phyloP scores from a whole-genome alignment of 1,140 invertebrate genomes.

The Drosophila seguyi region DNA sequence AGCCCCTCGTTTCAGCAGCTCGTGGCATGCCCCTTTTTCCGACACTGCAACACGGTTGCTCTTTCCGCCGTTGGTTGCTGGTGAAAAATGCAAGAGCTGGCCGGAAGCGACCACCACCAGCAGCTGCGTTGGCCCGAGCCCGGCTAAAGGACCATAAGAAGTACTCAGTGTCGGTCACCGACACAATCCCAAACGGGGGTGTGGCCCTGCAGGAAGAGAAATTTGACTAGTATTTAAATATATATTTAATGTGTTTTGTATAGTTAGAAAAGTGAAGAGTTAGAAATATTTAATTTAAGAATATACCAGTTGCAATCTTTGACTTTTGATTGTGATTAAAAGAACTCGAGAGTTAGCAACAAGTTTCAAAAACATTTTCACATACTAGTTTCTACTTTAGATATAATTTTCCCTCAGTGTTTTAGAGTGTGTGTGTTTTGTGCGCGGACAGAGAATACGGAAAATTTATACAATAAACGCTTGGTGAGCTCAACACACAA shows the following conservation, averaged over 20 bases:
- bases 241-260: background rate
- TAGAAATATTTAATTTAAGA: background rate
- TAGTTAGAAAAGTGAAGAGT: background rate
- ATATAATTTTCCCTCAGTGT: background rate
- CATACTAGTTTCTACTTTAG: too few species aligned
- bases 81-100: conserved; percentile 72
- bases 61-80: conserved; percentile 20
- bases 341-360: too few species aligned
- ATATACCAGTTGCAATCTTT: background rate
- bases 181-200: background rate
- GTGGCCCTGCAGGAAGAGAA: conserved; percentile 10
- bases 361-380: background rate
- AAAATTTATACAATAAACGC: conserved; percentile 71
- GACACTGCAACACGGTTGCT: conserved; percentile 45
- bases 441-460: conserved; percentile 26
- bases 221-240: background rate
- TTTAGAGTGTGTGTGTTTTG: background rate
- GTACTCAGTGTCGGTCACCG: conserved; percentile 12
- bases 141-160: conserved; percentile 40
- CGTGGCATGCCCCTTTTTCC: conserved; percentile 20
- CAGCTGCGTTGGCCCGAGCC: conserved; percentile 62
- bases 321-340: too few species aligned
- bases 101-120: conserved; percentile 65
- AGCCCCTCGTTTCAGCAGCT: conserved; percentile 32
- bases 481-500: conserved; percentile 48